Evolutionary conservation across 92 coral and sea anemone species (phyloP).

Genomic region (Diadumene lineata): DNA sequence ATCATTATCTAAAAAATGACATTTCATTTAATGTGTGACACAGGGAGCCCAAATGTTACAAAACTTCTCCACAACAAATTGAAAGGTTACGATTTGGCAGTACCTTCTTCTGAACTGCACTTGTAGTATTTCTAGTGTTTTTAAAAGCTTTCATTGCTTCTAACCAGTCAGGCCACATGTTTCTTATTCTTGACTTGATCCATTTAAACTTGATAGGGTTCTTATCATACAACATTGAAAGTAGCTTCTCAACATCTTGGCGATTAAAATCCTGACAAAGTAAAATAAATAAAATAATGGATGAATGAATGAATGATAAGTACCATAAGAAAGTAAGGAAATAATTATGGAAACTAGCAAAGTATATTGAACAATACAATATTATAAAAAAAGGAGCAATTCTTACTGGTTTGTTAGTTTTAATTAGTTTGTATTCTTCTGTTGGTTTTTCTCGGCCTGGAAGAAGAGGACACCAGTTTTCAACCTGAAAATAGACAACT

Average conservation of each 20-base stretch:
- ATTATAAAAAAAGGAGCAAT: too few relatives aligned
- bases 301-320: too few relatives aligned
- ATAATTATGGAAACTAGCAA: too few relatives aligned
- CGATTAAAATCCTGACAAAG: conserved; percentile 46
- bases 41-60: too few relatives aligned
- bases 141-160: conserved; percentile 46
- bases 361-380: too few relatives aligned
- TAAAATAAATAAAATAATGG: not conserved
- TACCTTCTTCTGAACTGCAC: conserved; percentile 77
- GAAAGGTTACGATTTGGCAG: too few relatives aligned
- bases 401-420: conserved; percentile 31
- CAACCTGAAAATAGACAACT: conserved; percentile 56
- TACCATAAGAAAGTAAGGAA: too few relatives aligned
- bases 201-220: conserved; percentile 69
- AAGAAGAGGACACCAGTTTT: conserved; percentile 84
- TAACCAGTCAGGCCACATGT: conserved; percentile 89
- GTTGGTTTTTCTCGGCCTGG: conserved; percentile 46
- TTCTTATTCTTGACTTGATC: conserved; percentile 69
- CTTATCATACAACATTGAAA: conserved; percentile 50
- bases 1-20: too few relatives aligned
- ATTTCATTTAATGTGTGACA: too few relatives aligned
- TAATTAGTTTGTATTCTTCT: not conserved
- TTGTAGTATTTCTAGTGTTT: conserved; percentile 45
- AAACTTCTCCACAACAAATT: too few relatives aligned
- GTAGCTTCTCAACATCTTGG: conserved; percentile 43